These are phyloP conservation scores for Drosophila varians DNA, from an alignment of 1,140 invertebrate genomes.

Conservation along the genomic window DNA sequence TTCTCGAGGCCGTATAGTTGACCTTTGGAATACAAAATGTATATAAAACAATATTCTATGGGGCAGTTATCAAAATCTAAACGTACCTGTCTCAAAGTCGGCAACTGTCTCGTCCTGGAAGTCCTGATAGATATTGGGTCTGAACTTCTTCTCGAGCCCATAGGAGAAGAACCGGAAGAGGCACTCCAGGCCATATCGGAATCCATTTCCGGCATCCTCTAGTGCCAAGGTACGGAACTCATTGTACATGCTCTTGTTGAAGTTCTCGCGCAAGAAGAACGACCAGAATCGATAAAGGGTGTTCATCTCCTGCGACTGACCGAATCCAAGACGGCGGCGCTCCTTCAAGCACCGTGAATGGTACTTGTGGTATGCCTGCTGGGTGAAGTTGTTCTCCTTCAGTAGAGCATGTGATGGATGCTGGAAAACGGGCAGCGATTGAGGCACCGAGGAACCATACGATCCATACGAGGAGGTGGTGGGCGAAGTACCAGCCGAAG, in stretches of 20 bases:
- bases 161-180: constrained; percentile 99
- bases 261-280: constrained; percentile 99
- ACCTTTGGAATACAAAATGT: constrained; percentile 87
- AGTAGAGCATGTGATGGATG: constrained; percentile 97
- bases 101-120: constrained; percentile 97
- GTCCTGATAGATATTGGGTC: constrained; percentile 96
- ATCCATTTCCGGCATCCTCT: constrained; percentile 96
- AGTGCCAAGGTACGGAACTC: constrained; percentile 95
- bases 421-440: constrained; percentile 95
- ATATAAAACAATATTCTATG: too few species aligned
- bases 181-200: constrained; percentile 97
- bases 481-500: constrained; percentile 90
- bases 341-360: constrained; percentile 96
- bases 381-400: constrained; percentile 99
- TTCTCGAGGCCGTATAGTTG: constrained; percentile 99
- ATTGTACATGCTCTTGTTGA: constrained; percentile 99
- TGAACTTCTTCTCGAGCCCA: constrained; percentile 97
- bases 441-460: constrained; percentile 90
- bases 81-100: constrained; percentile 96
- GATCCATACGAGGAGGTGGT: constrained; percentile 90
- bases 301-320: constrained; percentile 98
- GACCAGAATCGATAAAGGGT: constrained; percentile 99
- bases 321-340: constrained; percentile 95
- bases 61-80: too few species aligned
- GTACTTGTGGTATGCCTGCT: constrained; percentile 98